Evolutionary conservation across 1,140 invertebrate species (phyloP), one percentile per base, ranked within the genome.

Genomic region (Lutraria rhynchaena): DNA sequence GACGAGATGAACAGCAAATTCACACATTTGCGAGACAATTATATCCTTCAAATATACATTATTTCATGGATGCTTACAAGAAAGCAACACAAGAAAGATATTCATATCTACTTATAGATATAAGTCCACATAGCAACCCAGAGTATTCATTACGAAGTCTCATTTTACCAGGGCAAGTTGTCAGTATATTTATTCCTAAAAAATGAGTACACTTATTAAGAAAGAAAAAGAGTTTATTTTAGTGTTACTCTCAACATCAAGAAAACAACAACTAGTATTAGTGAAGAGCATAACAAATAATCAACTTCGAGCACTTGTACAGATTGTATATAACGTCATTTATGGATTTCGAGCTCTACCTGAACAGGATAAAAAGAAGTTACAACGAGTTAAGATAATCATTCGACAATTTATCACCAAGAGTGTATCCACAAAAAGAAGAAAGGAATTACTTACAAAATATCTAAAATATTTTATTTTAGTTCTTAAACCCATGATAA

Each of bases 11-110:
- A 27, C 15, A 31, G 24, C 74, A 77, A 53, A 70, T 76, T 7
- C 51, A 69, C 35, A 69, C 51, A 35, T 76, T 82, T 22, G 81
- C 71, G 24, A 69, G 49, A 41, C 81, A 82, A 35, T 27, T 82
- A 24, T 82, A 76, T 61, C 37, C 58, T n/a, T 44, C 58, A 19
- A 9, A 65, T 51, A 24, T 65, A 33, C 17, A 49, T 0, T 77
- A 65, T 78, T 67, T 78, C 31, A 69, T 55, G 51, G 31, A 78
- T 17, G 55, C 31, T n/a, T 78, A 69, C 51, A 55, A 13, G 24
- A 44, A 33, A 35, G 74, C 58, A 11, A 53, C 24, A 19, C 17
- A 37, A n/a, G 57, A 63, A 44, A 69, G 41, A 41, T 69, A 67
- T 46, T 15, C 33, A 1, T 78, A 55, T 49, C n/a, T 69, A 53